These are phyloP conservation scores for Arbacia lixula DNA, from an alignment of 53 echinoderm and acorn worm genomes.

Conservation along the genomic window DNA sequence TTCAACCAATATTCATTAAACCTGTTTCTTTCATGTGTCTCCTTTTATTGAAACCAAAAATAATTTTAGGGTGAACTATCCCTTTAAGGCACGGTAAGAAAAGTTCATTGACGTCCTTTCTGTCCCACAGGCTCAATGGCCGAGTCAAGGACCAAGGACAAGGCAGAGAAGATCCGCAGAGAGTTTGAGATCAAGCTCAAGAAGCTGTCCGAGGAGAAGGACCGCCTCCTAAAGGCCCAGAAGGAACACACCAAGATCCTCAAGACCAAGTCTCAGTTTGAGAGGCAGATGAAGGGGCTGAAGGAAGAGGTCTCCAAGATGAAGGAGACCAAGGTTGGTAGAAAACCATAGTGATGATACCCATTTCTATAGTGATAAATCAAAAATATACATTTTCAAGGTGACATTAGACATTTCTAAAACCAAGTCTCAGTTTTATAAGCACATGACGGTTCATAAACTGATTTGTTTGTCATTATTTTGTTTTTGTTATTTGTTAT, in stretches of 20 bases:
- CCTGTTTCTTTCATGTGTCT: background rate
- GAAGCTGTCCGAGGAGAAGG: conserved; percentile 84
- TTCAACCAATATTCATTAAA: too few relatives aligned
- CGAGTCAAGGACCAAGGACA: conserved; percentile 89
- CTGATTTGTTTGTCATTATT: background rate
- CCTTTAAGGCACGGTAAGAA: background rate
- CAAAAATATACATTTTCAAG: too few relatives aligned
- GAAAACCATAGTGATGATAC: too few relatives aligned
- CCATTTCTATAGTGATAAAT: too few relatives aligned
- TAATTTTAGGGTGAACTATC: background rate
- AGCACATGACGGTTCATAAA: background rate
- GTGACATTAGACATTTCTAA: too few relatives aligned
- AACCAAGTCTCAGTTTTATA: too few relatives aligned
- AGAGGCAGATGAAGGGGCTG: conserved; percentile 86
- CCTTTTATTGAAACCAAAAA: background rate
- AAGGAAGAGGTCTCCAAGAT: conserved; percentile 75
- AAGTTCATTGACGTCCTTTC: background rate
- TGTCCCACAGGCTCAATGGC: conserved; percentile 81
- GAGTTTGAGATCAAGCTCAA: conserved; percentile 97
- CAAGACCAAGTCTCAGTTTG: conserved; percentile 86
- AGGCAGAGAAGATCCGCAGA: conserved; percentile 90
- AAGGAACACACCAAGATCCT: conserved; percentile 93
- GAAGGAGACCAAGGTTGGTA: conserved; percentile 88
- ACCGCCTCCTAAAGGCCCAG: conserved; percentile 76
- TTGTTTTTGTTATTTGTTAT: background rate